Percentiles rank a stretch among this genome's conserved stretches.
These are phyloP conservation scores for Lasioglossum zephyrum DNA, from an alignment of 2,888 invertebrate genomes.

Conservation along the genomic window DNA sequence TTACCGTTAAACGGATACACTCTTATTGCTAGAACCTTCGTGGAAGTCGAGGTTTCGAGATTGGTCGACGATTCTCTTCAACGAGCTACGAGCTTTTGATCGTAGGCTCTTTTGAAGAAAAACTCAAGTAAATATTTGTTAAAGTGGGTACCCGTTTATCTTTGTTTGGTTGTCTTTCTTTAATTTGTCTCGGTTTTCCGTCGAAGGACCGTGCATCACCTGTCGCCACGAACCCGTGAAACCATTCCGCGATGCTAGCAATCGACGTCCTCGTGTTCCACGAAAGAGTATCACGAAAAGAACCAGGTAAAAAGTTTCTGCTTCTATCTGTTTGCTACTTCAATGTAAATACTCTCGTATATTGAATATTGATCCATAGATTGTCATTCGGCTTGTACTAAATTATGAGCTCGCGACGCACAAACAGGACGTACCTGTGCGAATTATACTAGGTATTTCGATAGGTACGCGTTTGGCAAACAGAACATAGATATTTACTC, in stretches of 20 bases:
- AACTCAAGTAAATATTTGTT: background rate
- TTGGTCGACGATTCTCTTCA: background rate
- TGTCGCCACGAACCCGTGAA: background rate
- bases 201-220: background rate
- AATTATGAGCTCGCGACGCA: background rate
- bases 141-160: background rate
- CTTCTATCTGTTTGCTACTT: background rate
- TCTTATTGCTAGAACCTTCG: conserved; percentile 76
- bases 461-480: background rate
- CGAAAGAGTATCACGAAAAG: conserved; percentile 3
- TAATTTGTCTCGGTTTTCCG: background rate
- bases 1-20: conserved; percentile 65
- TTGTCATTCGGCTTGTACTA: conserved; percentile 30
- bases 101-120: background rate
- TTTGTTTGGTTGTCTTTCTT: background rate
- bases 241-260: background rate
- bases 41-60: conserved; percentile 31
- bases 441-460: background rate
- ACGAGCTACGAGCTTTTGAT: background rate
- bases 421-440: background rate
- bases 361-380: conserved; percentile 19
- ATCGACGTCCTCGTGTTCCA: conserved; percentile 1
- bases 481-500: background rate
- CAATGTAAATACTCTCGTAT: background rate
- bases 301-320: background rate